Conservation (phyloP, 2,797 vertebrate species). For the Bothrops alternatus region DNA sequence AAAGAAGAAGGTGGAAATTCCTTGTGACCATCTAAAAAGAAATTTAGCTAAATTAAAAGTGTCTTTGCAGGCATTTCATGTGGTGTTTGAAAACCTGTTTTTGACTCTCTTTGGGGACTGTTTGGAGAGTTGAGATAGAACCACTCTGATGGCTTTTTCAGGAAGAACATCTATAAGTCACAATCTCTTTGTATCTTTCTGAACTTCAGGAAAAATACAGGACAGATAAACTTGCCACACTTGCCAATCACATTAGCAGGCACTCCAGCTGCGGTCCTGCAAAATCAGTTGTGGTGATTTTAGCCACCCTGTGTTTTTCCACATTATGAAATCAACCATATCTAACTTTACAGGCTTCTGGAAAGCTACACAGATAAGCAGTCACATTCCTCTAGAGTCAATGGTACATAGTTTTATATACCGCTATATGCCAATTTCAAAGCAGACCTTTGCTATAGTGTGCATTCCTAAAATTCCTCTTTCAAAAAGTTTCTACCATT, state of each 20-base stretch:
- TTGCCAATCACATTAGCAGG: neutral
- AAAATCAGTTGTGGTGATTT: neutral
- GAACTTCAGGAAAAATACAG: neutral
- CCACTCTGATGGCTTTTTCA: neutral
- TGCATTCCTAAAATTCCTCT: neutral
- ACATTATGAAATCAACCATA: neutral
- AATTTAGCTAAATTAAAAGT: neutral
- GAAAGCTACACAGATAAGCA: neutral
- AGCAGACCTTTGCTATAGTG: neutral
- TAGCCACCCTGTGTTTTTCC: neutral
- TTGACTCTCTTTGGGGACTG: neutral
- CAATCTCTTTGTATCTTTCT: neutral
- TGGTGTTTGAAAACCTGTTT: neutral
- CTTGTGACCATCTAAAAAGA: neutral
- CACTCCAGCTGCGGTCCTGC: neutral
- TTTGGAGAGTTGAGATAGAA: neutral
- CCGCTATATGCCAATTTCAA: neutral
- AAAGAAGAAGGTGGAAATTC: neutral
- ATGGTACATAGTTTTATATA: neutral
- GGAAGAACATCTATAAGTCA: neutral
- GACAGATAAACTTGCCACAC: neutral
- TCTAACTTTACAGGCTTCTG: neutral
- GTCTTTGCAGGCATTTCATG: neutral
- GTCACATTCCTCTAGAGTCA: neutral
- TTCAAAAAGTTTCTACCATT: neutral